phyloP scores from a whole-genome alignment of 1,140 invertebrate species.

The Trypoxylus dichotomus region DNA sequence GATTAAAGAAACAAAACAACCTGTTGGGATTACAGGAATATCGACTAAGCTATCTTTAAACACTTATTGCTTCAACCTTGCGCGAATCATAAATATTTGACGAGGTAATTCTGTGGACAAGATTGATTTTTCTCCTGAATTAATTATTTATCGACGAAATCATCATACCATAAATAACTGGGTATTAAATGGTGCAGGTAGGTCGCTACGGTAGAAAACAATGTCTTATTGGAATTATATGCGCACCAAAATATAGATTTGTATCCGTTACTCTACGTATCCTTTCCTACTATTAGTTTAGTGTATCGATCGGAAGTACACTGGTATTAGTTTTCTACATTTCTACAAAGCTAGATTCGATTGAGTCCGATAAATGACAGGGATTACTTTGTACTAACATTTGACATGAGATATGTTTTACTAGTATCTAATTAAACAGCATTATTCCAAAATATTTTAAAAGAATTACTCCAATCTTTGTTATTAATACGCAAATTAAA shows the following conservation, averaged over 20 bases:
- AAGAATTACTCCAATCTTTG: no score
- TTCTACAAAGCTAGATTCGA: neutral
- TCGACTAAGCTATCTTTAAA: neutral
- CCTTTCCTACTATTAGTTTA: neutral
- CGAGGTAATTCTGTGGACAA: neutral
- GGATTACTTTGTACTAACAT: no score
- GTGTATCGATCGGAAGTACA: neutral
- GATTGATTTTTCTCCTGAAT: neutral
- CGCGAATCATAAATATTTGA: constrained; percentile 20
- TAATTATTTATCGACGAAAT: constrained; percentile 12
- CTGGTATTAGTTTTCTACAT: neutral
- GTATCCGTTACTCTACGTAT: neutral
- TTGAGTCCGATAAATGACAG: no score
- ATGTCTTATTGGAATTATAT: neutral
- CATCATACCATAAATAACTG: neutral
- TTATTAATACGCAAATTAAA: no score
- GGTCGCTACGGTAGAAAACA: neutral
- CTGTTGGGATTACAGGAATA: constrained; percentile 18
- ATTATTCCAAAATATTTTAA: no score
- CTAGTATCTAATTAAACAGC: no score
- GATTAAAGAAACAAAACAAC: constrained; percentile 12
- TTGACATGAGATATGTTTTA: no score
- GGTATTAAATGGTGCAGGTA: neutral
- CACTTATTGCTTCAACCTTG: constrained; percentile 11
- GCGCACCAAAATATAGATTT: neutral